phyloP scores from a whole-genome alignment of 2,113 vertebrate species.

The Catagonus wagneri region DNA sequence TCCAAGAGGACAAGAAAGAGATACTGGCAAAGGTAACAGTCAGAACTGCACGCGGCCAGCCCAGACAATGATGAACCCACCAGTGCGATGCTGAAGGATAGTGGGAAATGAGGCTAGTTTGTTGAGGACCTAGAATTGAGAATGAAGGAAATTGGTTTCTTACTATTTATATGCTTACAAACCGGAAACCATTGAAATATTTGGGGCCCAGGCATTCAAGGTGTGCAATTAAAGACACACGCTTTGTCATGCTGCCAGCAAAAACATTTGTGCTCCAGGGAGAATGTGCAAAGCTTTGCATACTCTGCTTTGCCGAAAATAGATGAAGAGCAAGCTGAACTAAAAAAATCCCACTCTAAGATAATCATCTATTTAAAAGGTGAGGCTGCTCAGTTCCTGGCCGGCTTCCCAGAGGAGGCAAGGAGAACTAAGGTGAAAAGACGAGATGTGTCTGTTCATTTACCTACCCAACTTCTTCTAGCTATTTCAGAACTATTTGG shows the following conservation, averaged over 20 bases:
- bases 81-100: accelerated
- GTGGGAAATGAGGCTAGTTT: not conserved
- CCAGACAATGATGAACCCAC: not conserved
- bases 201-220: not conserved
- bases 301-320: constrained; percentile 53
- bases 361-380: constrained; percentile 42
- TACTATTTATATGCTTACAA: not conserved
- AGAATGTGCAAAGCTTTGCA: constrained; percentile 13
- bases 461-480: not conserved
- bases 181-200: not conserved
- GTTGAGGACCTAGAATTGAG: not conserved
- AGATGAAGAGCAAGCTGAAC: constrained; percentile 37
- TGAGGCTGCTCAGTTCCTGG: not conserved
- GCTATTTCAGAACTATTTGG: not conserved
- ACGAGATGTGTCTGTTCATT: not conserved
- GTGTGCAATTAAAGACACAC: not conserved
- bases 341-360: not conserved
- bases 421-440: not conserved
- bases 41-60: not conserved
- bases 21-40: not conserved
- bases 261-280: not conserved
- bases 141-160: not conserved
- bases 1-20: not conserved
- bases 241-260: not conserved
- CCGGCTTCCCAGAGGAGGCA: constrained; percentile 38